phyloP scores from a whole-genome alignment of 1,140 invertebrate species.

The Magallana ariakensis region DNA sequence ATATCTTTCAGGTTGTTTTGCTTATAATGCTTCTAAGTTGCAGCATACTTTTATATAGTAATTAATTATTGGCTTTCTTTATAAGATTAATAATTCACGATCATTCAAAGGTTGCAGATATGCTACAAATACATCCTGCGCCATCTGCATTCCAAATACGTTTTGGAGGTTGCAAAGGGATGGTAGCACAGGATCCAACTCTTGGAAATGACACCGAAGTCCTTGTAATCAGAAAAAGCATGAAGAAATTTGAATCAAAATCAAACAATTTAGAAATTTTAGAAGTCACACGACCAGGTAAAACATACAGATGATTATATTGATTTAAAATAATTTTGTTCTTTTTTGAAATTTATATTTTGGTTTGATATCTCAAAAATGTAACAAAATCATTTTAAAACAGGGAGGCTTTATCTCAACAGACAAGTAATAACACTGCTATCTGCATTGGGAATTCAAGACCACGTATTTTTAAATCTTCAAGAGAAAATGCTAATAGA shows the following conservation, averaged over 20 bases:
- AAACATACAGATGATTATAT: too few relatives aligned
- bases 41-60: too few relatives aligned
- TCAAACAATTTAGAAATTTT: slow-evolving; percentile 41
- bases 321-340: too few relatives aligned
- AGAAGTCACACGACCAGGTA: slow-evolving; percentile 37
- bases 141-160: slow-evolving; percentile 51
- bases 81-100: too few relatives aligned
- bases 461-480: slow-evolving; percentile 37
- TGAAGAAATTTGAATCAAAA: slow-evolving; percentile 42
- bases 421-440: slow-evolving; percentile 48
- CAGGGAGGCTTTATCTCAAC: slow-evolving; percentile 32
- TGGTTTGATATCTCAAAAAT: too few relatives aligned
- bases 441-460: slow-evolving; percentile 42
- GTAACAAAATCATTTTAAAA: too few relatives aligned
- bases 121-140: too few relatives aligned
- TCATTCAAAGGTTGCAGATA: too few relatives aligned
- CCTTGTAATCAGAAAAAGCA: slow-evolving; percentile 42
- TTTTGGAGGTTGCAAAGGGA: slow-evolving; percentile 44
- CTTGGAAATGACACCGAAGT: slow-evolving; percentile 12
- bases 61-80: too few relatives aligned
- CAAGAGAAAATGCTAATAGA: slow-evolving; percentile 33
- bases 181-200: slow-evolving; percentile 29
- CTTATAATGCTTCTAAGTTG: too few relatives aligned
- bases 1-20: background rate
- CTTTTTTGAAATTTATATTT: too few relatives aligned